A percentile compares a stretch with the other conserved stretches of the same genome.
Conservation (phyloP, 2,113 vertebrate species). For the Tursiops truncatus region DNA sequence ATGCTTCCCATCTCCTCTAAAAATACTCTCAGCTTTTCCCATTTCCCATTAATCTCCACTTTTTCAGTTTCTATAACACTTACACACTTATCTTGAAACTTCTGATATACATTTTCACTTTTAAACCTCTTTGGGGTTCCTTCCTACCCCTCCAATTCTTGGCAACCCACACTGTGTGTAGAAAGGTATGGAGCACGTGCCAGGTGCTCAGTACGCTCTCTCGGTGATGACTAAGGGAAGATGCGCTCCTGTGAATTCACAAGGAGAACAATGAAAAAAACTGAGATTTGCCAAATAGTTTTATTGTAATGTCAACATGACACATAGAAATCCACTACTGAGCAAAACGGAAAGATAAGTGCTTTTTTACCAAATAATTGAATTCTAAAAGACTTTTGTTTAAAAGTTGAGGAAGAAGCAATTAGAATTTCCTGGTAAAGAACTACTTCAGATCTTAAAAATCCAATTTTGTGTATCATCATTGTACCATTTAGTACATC, state of each 20-base stretch:
- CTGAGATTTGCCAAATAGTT: not conserved
- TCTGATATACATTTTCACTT: not conserved
- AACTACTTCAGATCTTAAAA: slow-evolving; percentile 33
- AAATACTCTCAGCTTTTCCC: not conserved
- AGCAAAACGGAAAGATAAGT: not conserved
- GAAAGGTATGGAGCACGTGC: not conserved
- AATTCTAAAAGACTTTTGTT: slow-evolving; percentile 40
- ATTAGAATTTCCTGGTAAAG: slow-evolving; percentile 30
- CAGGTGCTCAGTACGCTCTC: rapidly evolving
- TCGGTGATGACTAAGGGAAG: not conserved
- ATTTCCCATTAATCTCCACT: not conserved
- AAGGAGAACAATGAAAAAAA: not conserved
- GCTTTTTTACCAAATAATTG: not conserved
- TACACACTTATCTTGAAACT: not conserved
- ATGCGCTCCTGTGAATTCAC: not conserved
- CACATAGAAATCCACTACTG: not conserved
- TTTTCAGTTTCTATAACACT: not conserved
- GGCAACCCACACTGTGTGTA: too few relatives aligned
- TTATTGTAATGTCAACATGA: not conserved
- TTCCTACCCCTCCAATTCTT: not conserved
- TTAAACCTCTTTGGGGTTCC: not conserved
- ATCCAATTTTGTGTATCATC: slow-evolving; percentile 6
- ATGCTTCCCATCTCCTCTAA: not conserved
- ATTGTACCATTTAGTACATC: not conserved
- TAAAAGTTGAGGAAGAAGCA: slow-evolving; percentile 20